Evolutionary conservation across 2,888 invertebrate species (phyloP), one percentile per base, ranked within the genome.

Genomic region (Dinocampus coccinellae): DNA sequence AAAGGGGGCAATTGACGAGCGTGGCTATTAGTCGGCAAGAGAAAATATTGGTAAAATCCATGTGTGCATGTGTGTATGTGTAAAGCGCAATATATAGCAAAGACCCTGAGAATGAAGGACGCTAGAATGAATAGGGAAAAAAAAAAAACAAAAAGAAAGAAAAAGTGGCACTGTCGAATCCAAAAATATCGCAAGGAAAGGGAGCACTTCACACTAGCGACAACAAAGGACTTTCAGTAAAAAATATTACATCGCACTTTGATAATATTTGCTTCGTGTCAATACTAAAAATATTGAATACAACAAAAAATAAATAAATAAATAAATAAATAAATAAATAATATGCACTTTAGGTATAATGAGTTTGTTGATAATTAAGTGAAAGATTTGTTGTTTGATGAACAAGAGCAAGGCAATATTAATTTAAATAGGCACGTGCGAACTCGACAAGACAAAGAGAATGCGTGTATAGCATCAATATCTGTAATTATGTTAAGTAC

Each of bases 401-500:
- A 39, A 39, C 57, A 11, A 29, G n/a, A 29, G 24, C 26, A 24
- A n/a, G n/a, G n/a, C 26, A n/a, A 29, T 57, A 29, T 13, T 26
- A 1, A n/a, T 24, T 55, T 24, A 6, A 26, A 26, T 24, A 57
- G 7, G 29, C n/a, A 57, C 29, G 29, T 29, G 57, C 39, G 13
- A 39, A n/a, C n/a, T 39, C 13, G 39, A n/a, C 3, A 13, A 29
- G 57, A 57, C 57, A 57, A 3, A 29, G 57, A 26, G 53, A 10
- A n/a, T n/a, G 26, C 34, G n/a, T 65, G 65, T 22, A 55, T 57
- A 39, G 34, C 65, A 66, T 72, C 72, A 72, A 68, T 53, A 75
- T 75, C 76, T 64, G 77, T 84, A 84, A 84, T 84, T 83, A 84
- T 83, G 82, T 85, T 83, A 84, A 85, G 83, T 83, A 81, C 79